Base-by-base conservation (phyloP, 2,888 invertebrate species). In the Brachynemurus nebulosus region DNA sequence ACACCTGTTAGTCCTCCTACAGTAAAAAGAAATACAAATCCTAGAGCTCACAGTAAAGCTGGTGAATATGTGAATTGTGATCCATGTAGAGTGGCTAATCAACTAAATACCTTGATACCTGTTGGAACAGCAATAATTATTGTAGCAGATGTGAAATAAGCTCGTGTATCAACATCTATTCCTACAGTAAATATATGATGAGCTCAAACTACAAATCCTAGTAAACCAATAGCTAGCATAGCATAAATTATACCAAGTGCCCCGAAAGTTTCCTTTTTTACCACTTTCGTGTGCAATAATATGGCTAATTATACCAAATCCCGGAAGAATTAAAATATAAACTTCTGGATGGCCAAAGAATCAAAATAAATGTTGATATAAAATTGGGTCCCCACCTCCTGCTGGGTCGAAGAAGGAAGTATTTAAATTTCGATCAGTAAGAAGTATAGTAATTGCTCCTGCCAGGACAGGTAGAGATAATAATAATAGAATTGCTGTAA, bases 341-440 rank as follows among this genome's bases (percentile, higher is more conserved):
- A 86, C 84, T 76, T 86, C 85, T 8, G 85, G 86, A 45, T 86
- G 86, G 0, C 85, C 86, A 74, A 86, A 88, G 68, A 86, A 86
- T 77, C 85, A 86, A 68, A 88, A 85, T 72, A 86, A 66, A 62
- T 86, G 84, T 74, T 86, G 83, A 44, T 80, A 86, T 53, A 86
- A 54, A 66, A 86, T 76, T 2, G 84, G 85, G 45, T 86, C 85
- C 43, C 85, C 86, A 20, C 85, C 86, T 48, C 82, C 84, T 0
- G 74, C 70, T 0, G 83, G 83, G 25, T 86, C 82, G 72, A 86
- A 86, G 64, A 86, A 86, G 1, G 80, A 76, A 1, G 83, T 83
- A 70, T 83, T 83, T 62, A 85, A 61, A 66, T 86, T 85, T 60
- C 83, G 83, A 57, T 86, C 84, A 2, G 79, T 80, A 63, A 86